Evolutionary conservation across 1,140 invertebrate genomes (phyloP), one percentile per base, ranked within the genome.

Genomic region (Leptinotarsa defecta): DNA sequence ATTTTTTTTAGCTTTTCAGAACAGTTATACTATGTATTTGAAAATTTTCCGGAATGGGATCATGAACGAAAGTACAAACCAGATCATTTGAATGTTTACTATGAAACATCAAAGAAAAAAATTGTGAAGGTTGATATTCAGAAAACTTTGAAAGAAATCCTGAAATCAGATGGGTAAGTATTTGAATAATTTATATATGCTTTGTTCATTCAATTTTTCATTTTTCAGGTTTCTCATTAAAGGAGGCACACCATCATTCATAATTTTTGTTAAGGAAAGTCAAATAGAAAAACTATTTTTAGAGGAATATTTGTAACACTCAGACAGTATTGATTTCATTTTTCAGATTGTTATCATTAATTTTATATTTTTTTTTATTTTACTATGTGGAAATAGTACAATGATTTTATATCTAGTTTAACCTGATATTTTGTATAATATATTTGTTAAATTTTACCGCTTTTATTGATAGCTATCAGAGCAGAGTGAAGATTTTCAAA

Each of bases 21-120:
- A 74, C 94, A 95, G 81, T 83, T 96, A 1, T 84, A 89, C 67
- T 88, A 88, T 52, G 86, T 98, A 75, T 96, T 98, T 85, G 87
- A 88, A 43, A 90, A 91, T 27, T 86, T 87, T 71, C 88, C 92
- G 24, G 88, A 89, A 5, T 97, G 95, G 94, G 96, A 98, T 86
- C 81, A 78, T 68, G 86, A 92, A 1, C 86, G 87, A 63, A 90
- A 91, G 80, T 98, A 97, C 84, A 90, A 82, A 64, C 77, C 87
- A 11, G 86, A 89, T 6, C 91, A 86, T 65, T 83, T 97, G 49
- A 90, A 91, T 86, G 87, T 97, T 19, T 97, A 94, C 85, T 96
- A 91, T 86, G 94, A 96, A 87, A 91, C 94, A 79, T 87, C 91
- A 73, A 91, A 90, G 82, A 86, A 85, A 73, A 89, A 88, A 79